Evolutionary conservation across 1,140 invertebrate genomes (phyloP).

Genomic region (Plectus sambesii): DNA sequence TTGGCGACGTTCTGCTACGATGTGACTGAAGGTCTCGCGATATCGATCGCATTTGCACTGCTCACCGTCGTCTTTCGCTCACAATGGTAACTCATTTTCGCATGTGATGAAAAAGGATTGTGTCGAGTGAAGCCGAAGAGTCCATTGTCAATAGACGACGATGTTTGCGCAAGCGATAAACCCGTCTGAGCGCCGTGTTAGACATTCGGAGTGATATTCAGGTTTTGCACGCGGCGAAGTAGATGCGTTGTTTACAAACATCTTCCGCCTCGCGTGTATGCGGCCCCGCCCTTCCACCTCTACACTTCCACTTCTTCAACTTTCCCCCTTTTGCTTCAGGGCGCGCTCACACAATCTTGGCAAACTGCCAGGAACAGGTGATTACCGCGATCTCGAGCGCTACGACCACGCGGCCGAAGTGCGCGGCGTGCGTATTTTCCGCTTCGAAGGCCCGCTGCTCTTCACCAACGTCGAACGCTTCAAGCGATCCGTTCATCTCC

Average conservation of each 20-base stretch:
- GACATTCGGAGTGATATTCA: background rate
- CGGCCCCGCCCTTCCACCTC: conserved; percentile 1
- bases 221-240: background rate
- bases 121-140: no score
- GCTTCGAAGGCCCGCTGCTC: conserved; percentile 41
- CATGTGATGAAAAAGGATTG: no score
- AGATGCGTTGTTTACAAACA: conserved; percentile 11
- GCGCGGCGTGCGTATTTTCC: conserved; percentile 33
- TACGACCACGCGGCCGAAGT: conserved; percentile 8
- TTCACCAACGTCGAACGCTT: conserved; percentile 44
- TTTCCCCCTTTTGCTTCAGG: no score
- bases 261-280: no score
- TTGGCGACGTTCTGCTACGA: conserved; percentile 46
- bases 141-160: background rate
- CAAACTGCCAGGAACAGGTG: no score
- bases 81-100: conserved; percentile 36
- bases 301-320: no score
- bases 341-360: conserved; percentile 3
- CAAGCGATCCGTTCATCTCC: conserved; percentile 29
- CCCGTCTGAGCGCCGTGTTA: conserved; percentile 21
- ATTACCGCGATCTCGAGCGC: background rate
- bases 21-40: conserved; percentile 48
- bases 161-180: conserved; percentile 8
- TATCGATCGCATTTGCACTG: conserved; percentile 47
- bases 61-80: conserved; percentile 48